Conservation (phyloP, 2,113 vertebrate species). For the Lonchura striata region DNA sequence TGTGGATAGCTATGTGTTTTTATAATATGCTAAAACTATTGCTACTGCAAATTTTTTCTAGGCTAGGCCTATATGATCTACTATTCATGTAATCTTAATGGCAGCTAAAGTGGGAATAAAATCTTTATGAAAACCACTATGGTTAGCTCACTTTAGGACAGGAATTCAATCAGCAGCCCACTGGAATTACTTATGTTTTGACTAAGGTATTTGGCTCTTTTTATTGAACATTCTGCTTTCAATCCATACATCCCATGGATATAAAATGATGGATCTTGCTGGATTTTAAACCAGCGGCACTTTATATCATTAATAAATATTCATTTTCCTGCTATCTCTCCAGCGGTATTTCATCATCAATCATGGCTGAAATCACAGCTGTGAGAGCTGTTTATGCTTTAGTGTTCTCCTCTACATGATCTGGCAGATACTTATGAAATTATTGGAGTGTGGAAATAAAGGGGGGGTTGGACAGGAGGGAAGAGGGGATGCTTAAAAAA, state of each 20-base stretch:
- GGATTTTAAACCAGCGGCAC: conserved; percentile 73
- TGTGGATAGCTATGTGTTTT: conserved; percentile 16
- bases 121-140: conserved; percentile 49
- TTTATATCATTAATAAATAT: conserved; percentile 84
- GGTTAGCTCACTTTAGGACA: conserved; percentile 45
- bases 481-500: not conserved
- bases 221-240: conserved; percentile 66
- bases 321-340: conserved; percentile 79
- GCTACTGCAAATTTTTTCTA: not conserved
- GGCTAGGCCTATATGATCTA: not conserved
- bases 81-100: conserved; percentile 40
- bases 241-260: conserved; percentile 71
- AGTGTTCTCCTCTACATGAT: conserved; percentile 69
- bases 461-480: not conserved
- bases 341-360: conserved; percentile 80
- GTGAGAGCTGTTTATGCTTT: conserved; percentile 74
- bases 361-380: conserved; percentile 79
- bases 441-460: conserved; percentile 60
- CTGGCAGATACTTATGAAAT: conserved; percentile 73
- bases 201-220: conserved; percentile 61
- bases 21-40: not conserved
- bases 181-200: conserved; percentile 65
- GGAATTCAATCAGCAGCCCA: conserved; percentile 47
- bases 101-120: conserved; percentile 44
- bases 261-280: conserved; percentile 79